phyloP scores from a whole-genome alignment of 2,888 invertebrate species.

The Agapetus fuscipes region DNA sequence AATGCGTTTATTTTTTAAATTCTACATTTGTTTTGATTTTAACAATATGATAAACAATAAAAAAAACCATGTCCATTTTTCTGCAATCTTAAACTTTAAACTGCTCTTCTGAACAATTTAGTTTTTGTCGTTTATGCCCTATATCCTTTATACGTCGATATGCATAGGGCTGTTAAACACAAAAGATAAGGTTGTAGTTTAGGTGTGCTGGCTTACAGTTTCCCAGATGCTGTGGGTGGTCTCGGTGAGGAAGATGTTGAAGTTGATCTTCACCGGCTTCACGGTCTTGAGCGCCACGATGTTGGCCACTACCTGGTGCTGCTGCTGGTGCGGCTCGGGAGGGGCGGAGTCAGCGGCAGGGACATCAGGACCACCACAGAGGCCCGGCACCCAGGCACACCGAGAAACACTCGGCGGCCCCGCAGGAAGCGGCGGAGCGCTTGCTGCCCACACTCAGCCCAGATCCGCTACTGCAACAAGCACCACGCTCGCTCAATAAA shows the following conservation, averaged over 20 bases:
- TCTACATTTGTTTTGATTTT: no score
- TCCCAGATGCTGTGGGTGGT: slow-evolving; percentile 76
- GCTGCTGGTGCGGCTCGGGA: slow-evolving; percentile 8
- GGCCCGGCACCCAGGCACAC: slow-evolving; percentile 97
- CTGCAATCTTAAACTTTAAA: no score
- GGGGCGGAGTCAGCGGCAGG: slow-evolving; percentile 70
- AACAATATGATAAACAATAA: no score
- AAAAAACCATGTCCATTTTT: no score
- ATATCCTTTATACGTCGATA: no score
- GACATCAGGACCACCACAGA: slow-evolving; percentile 99
- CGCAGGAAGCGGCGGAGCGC: slow-evolving; percentile 58
- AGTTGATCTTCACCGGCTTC: slow-evolving; percentile 57
- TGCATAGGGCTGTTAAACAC: no score
- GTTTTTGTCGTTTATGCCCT: no score
- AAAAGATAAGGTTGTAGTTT: no score
- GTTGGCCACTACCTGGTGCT: slow-evolving; percentile 45
- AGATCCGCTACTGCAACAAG: slow-evolving; percentile 14
- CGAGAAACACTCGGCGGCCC: slow-evolving; percentile 65
- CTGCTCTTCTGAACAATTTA: no score
- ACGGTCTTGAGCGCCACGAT: slow-evolving; percentile 59
- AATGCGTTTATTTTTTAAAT: no score
- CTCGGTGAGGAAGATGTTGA: slow-evolving; percentile 70
- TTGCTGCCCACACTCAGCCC: slow-evolving; percentile 44
- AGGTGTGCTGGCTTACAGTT: slow-evolving; percentile 64
- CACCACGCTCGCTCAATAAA: background rate